Percentiles rank a stretch among this genome's conserved stretches.
phyloP scores from a whole-genome alignment of 2,113 vertebrate genomes.

The Pongo abelii region DNA sequence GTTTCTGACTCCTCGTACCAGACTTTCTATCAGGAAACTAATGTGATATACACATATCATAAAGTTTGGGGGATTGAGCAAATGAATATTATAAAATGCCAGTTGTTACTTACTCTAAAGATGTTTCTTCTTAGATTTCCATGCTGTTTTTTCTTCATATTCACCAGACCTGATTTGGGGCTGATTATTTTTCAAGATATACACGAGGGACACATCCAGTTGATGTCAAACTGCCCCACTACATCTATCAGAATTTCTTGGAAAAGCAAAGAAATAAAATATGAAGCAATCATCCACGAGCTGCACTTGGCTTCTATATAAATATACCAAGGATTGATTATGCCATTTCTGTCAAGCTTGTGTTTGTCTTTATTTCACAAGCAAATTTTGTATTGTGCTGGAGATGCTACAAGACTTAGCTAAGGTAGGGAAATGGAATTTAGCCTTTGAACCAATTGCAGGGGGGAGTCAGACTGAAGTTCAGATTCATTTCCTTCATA shows the following conservation, averaged over 20 bases:
- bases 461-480: conserved; percentile 70
- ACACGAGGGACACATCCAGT: background rate
- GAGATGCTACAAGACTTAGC: conserved; percentile 71
- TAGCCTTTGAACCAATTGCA: conserved; percentile 79
- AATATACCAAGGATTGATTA: conserved; percentile 84
- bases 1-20: conserved; percentile 36
- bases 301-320: conserved; percentile 83
- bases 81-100: conserved; percentile 36
- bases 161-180: background rate
- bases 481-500: conserved; percentile 77
- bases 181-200: conserved; percentile 59
- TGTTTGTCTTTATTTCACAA: conserved; percentile 86
- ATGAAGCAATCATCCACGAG: conserved; percentile 81
- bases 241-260: conserved; percentile 76
- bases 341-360: conserved; percentile 75
- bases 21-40: conserved; percentile 42
- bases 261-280: conserved; percentile 81
- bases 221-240: conserved; percentile 56
- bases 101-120: background rate
- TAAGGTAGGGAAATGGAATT: conserved; percentile 77
- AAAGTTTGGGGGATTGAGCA: conserved; percentile 61
- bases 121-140: background rate
- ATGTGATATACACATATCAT: background rate
- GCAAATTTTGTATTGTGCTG: conserved; percentile 81
- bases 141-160: conserved; percentile 3